These are phyloP conservation scores for Carabus problematicus DNA, from an alignment of 2,888 invertebrate species.

Conservation along the genomic window DNA sequence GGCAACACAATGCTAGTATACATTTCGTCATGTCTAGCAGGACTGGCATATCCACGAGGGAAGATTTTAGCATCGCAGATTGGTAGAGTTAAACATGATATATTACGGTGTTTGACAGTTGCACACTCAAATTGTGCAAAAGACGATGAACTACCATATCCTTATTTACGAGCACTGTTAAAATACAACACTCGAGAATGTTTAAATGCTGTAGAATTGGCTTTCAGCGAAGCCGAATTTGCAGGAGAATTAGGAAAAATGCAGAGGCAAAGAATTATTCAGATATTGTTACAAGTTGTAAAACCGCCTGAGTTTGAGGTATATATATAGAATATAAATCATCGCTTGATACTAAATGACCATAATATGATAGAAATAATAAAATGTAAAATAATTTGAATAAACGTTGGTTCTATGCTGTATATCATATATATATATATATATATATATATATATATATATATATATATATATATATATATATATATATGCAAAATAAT, in stretches of 20 bases:
- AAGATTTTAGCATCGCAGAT: constrained; percentile 70
- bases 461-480: no score
- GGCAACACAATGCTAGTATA: constrained; percentile 88
- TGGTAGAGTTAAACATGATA: constrained; percentile 74
- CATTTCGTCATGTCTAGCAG: constrained; percentile 86
- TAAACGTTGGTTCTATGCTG: no score
- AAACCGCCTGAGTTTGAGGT: constrained; percentile 71
- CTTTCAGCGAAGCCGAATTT: constrained; percentile 84
- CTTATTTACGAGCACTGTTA: constrained; percentile 75
- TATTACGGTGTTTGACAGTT: constrained; percentile 73
- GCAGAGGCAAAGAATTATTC: constrained; percentile 78
- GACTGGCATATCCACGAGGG: constrained; percentile 81
- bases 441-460: no score
- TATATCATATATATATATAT: no score
- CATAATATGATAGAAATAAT: no score
- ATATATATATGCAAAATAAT: no score
- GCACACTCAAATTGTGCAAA: constrained; percentile 70
- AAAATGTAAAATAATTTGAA: no score
- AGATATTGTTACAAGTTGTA: constrained; percentile 79
- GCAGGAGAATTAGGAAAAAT: constrained; percentile 73
- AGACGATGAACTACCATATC: constrained; percentile 71
- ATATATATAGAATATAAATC: constrained; percentile 52
- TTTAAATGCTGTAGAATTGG: constrained; percentile 82
- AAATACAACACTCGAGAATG: constrained; percentile 86
- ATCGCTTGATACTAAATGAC: no score